Base-by-base conservation (phyloP, 2,797 vertebrate genomes). In the Arrhamphus sclerolepis region DNA sequence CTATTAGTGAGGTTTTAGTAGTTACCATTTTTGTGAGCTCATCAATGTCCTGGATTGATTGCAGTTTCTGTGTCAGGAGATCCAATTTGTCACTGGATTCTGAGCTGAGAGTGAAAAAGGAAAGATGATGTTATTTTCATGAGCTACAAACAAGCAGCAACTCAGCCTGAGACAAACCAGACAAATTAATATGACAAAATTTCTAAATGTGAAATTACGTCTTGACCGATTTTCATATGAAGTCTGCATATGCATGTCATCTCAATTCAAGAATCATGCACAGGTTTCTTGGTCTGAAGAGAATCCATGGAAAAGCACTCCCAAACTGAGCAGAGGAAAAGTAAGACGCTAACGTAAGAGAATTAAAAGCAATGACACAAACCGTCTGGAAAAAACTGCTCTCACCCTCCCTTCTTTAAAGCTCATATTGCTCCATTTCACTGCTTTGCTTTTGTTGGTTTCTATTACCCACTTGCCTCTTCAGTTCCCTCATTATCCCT, bases 21-120 rank as follows among this genome's bases (percentile, higher is more conserved):
- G 81, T 92, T 82, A 98, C 97, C 95, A 98, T 90, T 38, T 85
- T 79, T 0, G 92, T 96, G 72, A 98, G 91, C 80, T 97, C 96
- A 8, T 98, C 96, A 5, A 97, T 89, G 5, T 95, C 94, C 8
- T 86, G 89, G 75, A 97, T 94, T 48, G 89, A 82, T 66, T 97
- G 90, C 0, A 99, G 91, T 75, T 90, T 94, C 55, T 50, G 84
- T 7, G 95, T 93, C 58, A 99, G 88, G 17, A 85, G 5, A 0
- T 93, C 89, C 75, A 98, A 85, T 18, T 93, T 89, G 7, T 89
- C 88, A 38, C 84, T 91, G 69, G 92, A 91, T 51, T 95, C 93
- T 7, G 95, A 93, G 80, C 96, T 92, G 75, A 46, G 49, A 70
- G 29, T 55, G 21, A 40, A 34, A 60, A 1, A 13, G 53, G 3